phyloP scores from a whole-genome alignment of 2,113 vertebrate genomes.

The Eurypyga helias region DNA sequence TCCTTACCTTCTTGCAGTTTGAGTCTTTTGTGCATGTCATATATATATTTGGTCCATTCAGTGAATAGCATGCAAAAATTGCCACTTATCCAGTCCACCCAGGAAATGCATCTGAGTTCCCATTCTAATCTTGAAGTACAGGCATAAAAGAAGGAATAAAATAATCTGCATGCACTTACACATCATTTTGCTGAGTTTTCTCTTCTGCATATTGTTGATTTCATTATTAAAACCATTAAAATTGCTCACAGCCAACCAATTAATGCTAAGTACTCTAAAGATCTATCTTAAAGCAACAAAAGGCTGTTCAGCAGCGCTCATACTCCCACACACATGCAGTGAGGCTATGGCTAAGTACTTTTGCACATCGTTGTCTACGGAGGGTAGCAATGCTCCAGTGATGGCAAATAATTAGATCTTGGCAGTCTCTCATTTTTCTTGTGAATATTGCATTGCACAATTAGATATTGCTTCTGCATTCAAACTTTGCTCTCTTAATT shows the following conservation, averaged over 20 bases:
- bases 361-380: constrained; percentile 10
- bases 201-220: constrained; percentile 10
- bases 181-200: constrained; percentile 32
- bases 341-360: constrained; percentile 25
- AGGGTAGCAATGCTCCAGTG: constrained; percentile 65
- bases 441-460: constrained; percentile 68
- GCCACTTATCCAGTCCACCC: neutral
- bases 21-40: neutral
- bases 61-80: neutral
- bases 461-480: constrained; percentile 36
- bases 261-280: constrained; percentile 22
- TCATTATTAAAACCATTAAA: constrained; percentile 50
- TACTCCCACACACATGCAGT: constrained; percentile 7
- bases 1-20: neutral
- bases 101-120: neutral
- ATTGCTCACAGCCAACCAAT: constrained; percentile 22
- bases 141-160: neutral
- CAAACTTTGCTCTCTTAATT: constrained; percentile 68
- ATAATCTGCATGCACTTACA: neutral
- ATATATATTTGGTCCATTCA: neutral
- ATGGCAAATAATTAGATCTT: constrained; percentile 73
- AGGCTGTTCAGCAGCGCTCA: neutral
- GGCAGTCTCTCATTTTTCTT: constrained; percentile 59
- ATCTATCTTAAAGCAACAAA: constrained; percentile 41
- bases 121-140: neutral